phyloP scores from a whole-genome alignment of 1,140 invertebrate species.

The Drosophila rhopaloa region DNA sequence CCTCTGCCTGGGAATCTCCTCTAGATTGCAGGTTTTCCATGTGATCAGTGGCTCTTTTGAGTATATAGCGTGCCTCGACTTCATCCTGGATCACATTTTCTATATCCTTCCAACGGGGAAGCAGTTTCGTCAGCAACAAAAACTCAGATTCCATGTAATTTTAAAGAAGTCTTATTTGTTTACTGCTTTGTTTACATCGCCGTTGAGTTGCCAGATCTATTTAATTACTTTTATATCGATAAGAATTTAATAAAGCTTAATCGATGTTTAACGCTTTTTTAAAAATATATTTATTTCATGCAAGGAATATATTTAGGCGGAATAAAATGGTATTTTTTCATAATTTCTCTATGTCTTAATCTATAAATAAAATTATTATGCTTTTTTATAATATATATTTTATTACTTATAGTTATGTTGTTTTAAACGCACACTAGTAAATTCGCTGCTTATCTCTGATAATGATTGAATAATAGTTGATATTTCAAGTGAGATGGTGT shows the following conservation, averaged over 20 bases:
- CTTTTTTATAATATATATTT: too few species aligned
- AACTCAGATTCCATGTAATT: slow-evolving; percentile 12
- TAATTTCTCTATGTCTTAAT: too few species aligned
- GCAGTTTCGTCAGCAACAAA: slow-evolving; percentile 34
- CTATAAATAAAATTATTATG: too few species aligned
- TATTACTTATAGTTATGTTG: too few species aligned
- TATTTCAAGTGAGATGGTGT: slow-evolving; percentile 1
- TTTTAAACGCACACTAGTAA: not conserved
- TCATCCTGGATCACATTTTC: slow-evolving; percentile 47
- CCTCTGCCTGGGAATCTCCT: slow-evolving; percentile 38
- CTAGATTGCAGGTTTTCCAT: not conserved
- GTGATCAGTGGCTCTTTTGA: slow-evolving; percentile 36
- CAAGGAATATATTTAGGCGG: too few species aligned
- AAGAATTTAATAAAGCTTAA: not conserved
- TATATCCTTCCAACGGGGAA: slow-evolving; percentile 59
- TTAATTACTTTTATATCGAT: slow-evolving; percentile 14
- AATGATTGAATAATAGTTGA: slow-evolving; percentile 22
- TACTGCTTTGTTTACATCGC: slow-evolving; percentile 20
- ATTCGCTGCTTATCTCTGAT: slow-evolving; percentile 11
- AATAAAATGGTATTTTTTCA: too few species aligned
- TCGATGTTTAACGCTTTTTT: not conserved
- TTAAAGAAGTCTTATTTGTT: not conserved
- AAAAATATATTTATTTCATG: not conserved
- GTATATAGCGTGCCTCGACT: slow-evolving; percentile 63
- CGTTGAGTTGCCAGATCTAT: not conserved